Percentiles rank a stretch among this genome's conserved stretches.
Evolutionary conservation across 2,113 vertebrate species (phyloP).

Genomic region (Alethe castanea): DNA sequence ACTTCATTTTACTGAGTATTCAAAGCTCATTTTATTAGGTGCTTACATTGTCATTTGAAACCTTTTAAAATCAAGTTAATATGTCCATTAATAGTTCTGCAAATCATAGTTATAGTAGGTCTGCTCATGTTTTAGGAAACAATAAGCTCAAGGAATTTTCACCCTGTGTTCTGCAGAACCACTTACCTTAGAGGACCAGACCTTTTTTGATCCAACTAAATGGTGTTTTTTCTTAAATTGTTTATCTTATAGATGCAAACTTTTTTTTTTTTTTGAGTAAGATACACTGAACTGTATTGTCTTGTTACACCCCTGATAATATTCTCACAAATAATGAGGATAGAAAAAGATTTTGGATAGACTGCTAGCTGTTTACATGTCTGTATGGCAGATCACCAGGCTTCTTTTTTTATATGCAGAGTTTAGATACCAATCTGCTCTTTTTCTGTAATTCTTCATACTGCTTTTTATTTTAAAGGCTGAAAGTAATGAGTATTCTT

Average conservation of each 20-base stretch:
- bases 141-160: background rate
- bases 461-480: background rate
- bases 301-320: background rate
- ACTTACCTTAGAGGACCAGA: background rate
- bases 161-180: background rate
- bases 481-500: background rate
- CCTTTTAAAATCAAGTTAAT: background rate
- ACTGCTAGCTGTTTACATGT: background rate
- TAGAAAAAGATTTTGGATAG: background rate
- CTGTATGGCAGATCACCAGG: background rate
- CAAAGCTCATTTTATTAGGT: background rate
- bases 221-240: background rate
- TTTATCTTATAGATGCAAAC: background rate
- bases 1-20: background rate
- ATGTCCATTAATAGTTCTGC: background rate
- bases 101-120: background rate
- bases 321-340: background rate
- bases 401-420: background rate
- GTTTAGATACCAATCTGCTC: background rate
- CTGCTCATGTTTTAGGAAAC: background rate
- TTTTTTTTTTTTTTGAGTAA: background rate
- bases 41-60: background rate
- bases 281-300: background rate
- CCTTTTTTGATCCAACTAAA: background rate
- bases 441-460: constrained; percentile 8